These are phyloP conservation scores for Drosophila melanica DNA, from an alignment of 1,140 invertebrate genomes.

Conservation along the genomic window DNA sequence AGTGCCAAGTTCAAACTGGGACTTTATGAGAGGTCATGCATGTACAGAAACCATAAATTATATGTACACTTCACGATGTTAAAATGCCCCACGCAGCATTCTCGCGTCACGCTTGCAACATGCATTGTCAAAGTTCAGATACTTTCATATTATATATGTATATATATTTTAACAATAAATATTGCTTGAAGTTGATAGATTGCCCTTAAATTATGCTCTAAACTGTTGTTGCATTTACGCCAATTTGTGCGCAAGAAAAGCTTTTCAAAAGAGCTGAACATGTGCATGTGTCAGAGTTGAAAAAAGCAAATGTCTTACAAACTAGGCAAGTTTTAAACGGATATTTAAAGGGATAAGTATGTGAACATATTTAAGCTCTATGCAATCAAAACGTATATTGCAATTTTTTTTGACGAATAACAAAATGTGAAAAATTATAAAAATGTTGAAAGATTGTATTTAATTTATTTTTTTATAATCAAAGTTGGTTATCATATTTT, in stretches of 20 bases:
- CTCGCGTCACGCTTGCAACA: constrained; percentile 38
- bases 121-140: constrained; percentile 24
- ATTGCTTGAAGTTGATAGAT: constrained; percentile 35
- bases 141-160: not conserved
- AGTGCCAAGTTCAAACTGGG: not conserved
- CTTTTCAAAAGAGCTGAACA: not conserved
- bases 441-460: too few relatives aligned
- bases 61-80: constrained; percentile 60
- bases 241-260: not conserved
- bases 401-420: too few relatives aligned
- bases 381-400: too few relatives aligned
- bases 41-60: constrained; percentile 71
- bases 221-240: not conserved
- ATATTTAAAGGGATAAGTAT: too few relatives aligned
- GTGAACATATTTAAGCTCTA: too few relatives aligned
- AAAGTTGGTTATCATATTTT: too few relatives aligned
- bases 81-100: constrained; percentile 34
- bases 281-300: not conserved
- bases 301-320: not conserved
- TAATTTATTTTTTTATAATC: too few relatives aligned
- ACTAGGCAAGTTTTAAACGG: not conserved
- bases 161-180: constrained; percentile 24
- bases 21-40: constrained; percentile 33
- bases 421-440: too few relatives aligned
- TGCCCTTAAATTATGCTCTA: constrained; percentile 11